Base-by-base conservation (phyloP, 2,797 vertebrate species). In the Euthynnus affinis region DNA sequence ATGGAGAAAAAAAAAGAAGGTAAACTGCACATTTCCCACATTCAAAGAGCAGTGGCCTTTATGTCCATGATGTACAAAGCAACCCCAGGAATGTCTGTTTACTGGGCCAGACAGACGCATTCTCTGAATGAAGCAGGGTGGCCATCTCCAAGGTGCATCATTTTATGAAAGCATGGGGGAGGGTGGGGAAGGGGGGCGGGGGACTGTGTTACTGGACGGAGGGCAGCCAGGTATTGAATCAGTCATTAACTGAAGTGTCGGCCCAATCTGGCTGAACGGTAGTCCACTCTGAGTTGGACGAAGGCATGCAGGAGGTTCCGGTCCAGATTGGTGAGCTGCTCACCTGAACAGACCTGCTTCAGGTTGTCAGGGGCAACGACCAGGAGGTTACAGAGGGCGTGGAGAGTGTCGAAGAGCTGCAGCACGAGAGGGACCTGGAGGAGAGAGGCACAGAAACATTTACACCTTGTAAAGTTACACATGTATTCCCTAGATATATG, bases 341-440 rank as follows among this genome's bases (percentile, higher is more conserved):
- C 98, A 79, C 98, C 98, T 51, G 98, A 99, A 92, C 98, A 99
- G 74, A 99, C 98, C 92, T 99, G 98, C 93, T 99, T 99, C 82
- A 99, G 95, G 92, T 99, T 99, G 95, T 99, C 98, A n/a, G 98
- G 98, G 77, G 97, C 97, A 42, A 99, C 98, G 14, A 99, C 98
- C 90, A 99, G 94, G 80, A 99, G 98, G 94, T 99, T 99, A 93
- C 98, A 99, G 86, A 99, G 97, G 84, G 98, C 97, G 69, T 99
- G 98, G 90, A 99, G 96, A 29, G 98, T 99, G 93, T 99, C 98
- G 73, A 99, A 99, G 85, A 99, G 98, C 85, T 99, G 98, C 89
- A 99, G 95, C 81, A 99, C 98, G 89, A 99, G 93, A 1, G 96
- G 95, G 74, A 99, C 98, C 98, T 99, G 94, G 20, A 87, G 79